Base-by-base conservation (phyloP, 2,797 vertebrate genomes). In the Pterois miles region DNA sequence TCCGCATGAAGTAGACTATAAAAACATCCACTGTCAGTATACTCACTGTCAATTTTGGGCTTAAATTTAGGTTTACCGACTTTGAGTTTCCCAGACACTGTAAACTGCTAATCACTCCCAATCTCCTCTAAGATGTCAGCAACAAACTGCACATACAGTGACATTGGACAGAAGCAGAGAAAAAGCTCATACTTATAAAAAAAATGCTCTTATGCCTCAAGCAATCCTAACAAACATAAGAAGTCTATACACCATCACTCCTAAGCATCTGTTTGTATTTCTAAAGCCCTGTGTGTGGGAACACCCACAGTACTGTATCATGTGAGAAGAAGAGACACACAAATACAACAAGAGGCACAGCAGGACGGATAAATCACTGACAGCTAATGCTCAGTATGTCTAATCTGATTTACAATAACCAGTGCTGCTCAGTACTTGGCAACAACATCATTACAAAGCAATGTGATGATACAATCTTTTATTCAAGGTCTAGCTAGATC, bases 371-470 rank as follows among this genome's bases (percentile, higher is more conserved):
- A 81, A 78, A 59, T 72, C 71, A 78, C 59, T 56, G 31, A 72
- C 27, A 59, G 76, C 23, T 73, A 68, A 83, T 67, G 62, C 67
- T 85, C 69, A 79, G 70, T 60, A 75, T 59, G 52, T 67, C 66
- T 78, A 72, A 88, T 86, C 81, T 79, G 63, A 86, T 85, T 84
- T 54, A 33, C 16, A 83, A 78, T 50, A 79, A 54, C 23, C 63
- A 81, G 57, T 82, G 56, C 59, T 72, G 65, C 31, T 80, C 65
- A 57, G 33, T 74, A 65, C 38, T 60, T 58, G 48, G 27, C 43
- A 76, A 63, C 16, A 78, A 60, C 2, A 11, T 11, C 20, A 14
- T 56, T 4, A 77, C 31, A 78, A 68, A 68, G 34, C 63, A 29
- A 6, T 14, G 34, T 40, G 40, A 65, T 50, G 16, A 46, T 5